These are phyloP conservation scores for Drosophila buzzatii DNA, from an alignment of 2,888 invertebrate genomes.

Conservation along the genomic window DNA sequence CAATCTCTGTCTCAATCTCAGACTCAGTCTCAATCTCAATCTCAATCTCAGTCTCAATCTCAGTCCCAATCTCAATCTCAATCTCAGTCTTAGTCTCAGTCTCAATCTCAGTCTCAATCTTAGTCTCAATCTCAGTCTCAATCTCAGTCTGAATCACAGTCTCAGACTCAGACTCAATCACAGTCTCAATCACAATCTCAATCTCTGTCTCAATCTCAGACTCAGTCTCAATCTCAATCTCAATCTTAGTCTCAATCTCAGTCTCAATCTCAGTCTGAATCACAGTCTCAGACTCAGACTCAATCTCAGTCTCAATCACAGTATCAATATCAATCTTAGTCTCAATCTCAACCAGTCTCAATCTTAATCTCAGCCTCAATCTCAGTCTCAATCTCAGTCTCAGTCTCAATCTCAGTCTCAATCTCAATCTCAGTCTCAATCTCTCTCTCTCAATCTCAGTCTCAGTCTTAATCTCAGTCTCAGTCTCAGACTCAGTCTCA, in stretches of 20 bases:
- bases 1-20: not conserved
- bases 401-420: not conserved
- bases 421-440: not conserved
- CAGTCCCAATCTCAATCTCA: not conserved
- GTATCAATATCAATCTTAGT: not conserved
- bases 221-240: not conserved
- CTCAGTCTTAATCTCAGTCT: not conserved
- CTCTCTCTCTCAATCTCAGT: not conserved
- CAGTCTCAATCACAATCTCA: not conserved
- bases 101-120: not conserved
- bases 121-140: not conserved
- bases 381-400: not conserved
- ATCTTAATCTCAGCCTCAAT: not conserved
- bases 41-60: not conserved
- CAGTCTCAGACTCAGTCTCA: not conserved
- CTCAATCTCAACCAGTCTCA: not conserved
- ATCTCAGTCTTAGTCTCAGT: not conserved
- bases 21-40: not conserved
- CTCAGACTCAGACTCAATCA: not conserved
- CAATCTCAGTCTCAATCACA: not conserved
- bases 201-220: not conserved
- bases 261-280: not conserved
- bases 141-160: not conserved
- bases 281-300: not conserved
- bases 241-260: not conserved